Percentiles rank a stretch among this genome's conserved stretches.
Conservation (phyloP, 2,797 vertebrate species). For the Micromesistius poutassou region DNA sequence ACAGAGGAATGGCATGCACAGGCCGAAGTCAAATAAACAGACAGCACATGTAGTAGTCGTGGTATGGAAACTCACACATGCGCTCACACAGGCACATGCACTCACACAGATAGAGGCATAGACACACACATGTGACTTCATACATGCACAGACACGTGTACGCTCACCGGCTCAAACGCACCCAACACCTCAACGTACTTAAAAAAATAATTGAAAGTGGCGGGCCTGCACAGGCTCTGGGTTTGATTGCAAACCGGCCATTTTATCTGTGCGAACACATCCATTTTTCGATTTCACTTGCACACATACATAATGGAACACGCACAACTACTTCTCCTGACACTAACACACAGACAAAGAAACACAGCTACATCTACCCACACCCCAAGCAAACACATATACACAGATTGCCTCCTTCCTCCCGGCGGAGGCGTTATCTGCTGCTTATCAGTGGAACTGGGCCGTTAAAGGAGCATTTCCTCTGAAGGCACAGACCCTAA, state of each 20-base stretch:
- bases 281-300: neutral
- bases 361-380: neutral
- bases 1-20: constrained; percentile 8
- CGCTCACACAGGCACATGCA: neutral
- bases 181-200: neutral
- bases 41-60: neutral
- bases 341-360: neutral
- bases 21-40: constrained; percentile 36
- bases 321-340: neutral
- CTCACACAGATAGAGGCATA: neutral
- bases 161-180: constrained; percentile 1
- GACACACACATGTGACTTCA: neutral
- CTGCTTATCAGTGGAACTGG: constrained; percentile 53
- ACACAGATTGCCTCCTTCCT: constrained; percentile 7
- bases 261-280: neutral
- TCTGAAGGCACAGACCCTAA: constrained; percentile 27
- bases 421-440: constrained; percentile 44
- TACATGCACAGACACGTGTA: neutral
- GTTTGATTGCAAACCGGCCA: neutral
- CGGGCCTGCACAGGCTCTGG: no score
- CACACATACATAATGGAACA: neutral
- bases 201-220: neutral
- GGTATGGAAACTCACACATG: neutral
- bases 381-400: constrained; percentile 6
- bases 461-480: constrained; percentile 56